Percentiles rank a stretch among this genome's conserved stretches.
These are phyloP conservation scores for Matsumyia berberina DNA, from an alignment of 2,888 invertebrate genomes.

Conservation along the genomic window DNA sequence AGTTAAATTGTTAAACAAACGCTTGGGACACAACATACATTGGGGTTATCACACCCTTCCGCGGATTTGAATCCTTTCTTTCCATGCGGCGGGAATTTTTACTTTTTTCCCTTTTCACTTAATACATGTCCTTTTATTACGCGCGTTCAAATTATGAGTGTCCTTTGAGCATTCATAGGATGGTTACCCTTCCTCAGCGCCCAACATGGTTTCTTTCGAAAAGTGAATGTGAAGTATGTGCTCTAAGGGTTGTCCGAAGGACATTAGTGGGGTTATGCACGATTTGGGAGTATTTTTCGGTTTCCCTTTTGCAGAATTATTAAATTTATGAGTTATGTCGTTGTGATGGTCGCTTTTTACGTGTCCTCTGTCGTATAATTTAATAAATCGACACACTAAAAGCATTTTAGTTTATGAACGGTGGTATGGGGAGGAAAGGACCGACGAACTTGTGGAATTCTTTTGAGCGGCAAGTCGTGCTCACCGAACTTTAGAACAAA, in stretches of 20 bases:
- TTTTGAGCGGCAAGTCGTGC: too few species aligned
- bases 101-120: constrained; percentile 55
- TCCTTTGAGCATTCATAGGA: constrained; percentile 62
- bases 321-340: constrained; percentile 67
- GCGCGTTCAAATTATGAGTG: constrained; percentile 69
- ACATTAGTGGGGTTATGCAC: constrained; percentile 69
- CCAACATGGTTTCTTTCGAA: constrained; percentile 11
- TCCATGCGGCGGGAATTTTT: constrained; percentile 2
- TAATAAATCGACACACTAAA: constrained; percentile 62
- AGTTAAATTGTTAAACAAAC: constrained; percentile 76
- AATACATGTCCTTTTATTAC: constrained; percentile 66
- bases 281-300: constrained; percentile 55
- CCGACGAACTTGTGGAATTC: too few species aligned
- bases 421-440: not conserved
- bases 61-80: constrained; percentile 69
- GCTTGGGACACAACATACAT: constrained; percentile 52
- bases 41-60: constrained; percentile 74
- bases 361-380: constrained; percentile 52
- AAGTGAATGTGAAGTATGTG: constrained; percentile 43
- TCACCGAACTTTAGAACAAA: too few species aligned
- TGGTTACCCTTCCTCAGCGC: constrained; percentile 15
- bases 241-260: constrained; percentile 59
- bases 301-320: constrained; percentile 38
- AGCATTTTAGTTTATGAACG: constrained; percentile 49
- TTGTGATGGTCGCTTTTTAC: constrained; percentile 32